Percentiles rank a stretch among this genome's conserved stretches.
These are phyloP conservation scores for Aselliscus stoliczkanus DNA, from an alignment of 2,797 vertebrate genomes.

Conservation along the genomic window DNA sequence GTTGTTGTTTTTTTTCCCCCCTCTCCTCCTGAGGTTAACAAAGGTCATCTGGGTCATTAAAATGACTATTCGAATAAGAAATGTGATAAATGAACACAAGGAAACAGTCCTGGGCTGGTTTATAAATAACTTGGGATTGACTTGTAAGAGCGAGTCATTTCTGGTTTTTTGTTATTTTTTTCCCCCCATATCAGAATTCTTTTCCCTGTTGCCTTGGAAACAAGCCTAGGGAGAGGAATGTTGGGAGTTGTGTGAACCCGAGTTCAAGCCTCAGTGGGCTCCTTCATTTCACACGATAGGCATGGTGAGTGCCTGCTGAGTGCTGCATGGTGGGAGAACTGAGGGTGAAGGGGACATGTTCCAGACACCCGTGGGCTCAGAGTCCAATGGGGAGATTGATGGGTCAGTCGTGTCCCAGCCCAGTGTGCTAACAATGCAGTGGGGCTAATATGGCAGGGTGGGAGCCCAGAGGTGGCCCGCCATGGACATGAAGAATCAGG, in stretches of 20 bases:
- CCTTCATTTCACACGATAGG: neutral
- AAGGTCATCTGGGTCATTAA: neutral
- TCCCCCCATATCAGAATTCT: neutral
- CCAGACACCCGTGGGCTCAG: neutral
- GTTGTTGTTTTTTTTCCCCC: neutral
- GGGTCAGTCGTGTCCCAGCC: neutral
- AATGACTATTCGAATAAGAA: neutral
- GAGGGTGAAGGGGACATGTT: neutral
- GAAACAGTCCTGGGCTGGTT: neutral
- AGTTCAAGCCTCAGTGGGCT: conserved; percentile 13
- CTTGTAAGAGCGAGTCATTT: conserved; percentile 21
- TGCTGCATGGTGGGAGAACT: neutral
- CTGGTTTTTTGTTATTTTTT: neutral
- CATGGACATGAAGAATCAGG: accelerated
- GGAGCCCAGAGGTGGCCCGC: neutral
- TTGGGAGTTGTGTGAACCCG: neutral
- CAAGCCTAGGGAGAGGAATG: neutral
- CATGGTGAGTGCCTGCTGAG: neutral
- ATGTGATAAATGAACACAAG: neutral
- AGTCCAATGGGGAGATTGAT: neutral
- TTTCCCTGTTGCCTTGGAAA: conserved; percentile 64
- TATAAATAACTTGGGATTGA: conserved; percentile 51
- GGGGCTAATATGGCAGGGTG: neutral
- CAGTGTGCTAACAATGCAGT: accelerated
- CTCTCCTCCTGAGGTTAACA: neutral